Evolutionary conservation across 2,888 invertebrate genomes (phyloP).

Genomic region (Steromphala cineraria): DNA sequence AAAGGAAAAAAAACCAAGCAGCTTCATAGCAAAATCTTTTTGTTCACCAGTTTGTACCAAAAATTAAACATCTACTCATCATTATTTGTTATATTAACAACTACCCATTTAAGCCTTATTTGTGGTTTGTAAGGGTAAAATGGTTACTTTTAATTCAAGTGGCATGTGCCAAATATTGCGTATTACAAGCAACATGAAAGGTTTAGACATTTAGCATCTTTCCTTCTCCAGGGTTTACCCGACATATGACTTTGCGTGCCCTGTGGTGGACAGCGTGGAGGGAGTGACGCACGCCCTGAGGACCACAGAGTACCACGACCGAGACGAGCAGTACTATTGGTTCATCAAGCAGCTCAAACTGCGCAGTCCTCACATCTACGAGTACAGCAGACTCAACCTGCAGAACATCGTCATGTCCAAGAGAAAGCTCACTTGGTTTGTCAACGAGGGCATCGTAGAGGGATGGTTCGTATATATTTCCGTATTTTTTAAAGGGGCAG

Average conservation of each 20-base stretch:
- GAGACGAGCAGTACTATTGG: constrained; percentile 98
- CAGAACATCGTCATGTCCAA: constrained; percentile 98
- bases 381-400: constrained; percentile 97
- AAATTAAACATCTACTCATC: too few relatives aligned
- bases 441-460: constrained; percentile 93
- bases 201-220: not conserved
- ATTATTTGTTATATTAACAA: too few relatives aligned
- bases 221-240: constrained; percentile 90
- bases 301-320: constrained; percentile 98
- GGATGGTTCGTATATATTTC: constrained; percentile 85
- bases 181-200: too few relatives aligned
- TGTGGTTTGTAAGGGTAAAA: too few relatives aligned
- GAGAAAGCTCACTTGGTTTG: constrained; percentile 98
- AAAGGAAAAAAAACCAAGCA: too few relatives aligned
- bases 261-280: constrained; percentile 98
- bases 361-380: constrained; percentile 95
- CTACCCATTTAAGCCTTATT: too few relatives aligned
- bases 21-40: too few relatives aligned
- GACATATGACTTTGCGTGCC: constrained; percentile 99
- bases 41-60: too few relatives aligned
- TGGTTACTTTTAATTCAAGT: too few relatives aligned
- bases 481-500: not conserved
- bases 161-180: too few relatives aligned
- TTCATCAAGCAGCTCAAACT: constrained; percentile 75
- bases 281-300: constrained; percentile 97